Base-by-base conservation (phyloP, 1,140 invertebrate genomes). In the Lordiphosa collinella region DNA sequence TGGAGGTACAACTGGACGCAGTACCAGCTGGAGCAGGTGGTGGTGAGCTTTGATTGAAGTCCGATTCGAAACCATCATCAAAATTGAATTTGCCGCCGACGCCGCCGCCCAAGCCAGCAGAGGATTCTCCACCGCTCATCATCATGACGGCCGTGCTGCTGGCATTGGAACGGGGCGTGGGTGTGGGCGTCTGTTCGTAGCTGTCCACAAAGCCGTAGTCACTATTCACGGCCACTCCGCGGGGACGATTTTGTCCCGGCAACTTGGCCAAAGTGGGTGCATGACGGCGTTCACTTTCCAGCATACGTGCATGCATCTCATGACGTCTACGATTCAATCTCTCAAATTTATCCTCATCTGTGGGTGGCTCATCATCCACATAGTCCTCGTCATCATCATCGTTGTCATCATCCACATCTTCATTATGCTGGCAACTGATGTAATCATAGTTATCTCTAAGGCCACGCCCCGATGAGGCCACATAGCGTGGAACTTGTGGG, bases 21-120 rank as follows among this genome's bases (percentile, higher is more conserved):
- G 86, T 88, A 36, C 86, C 86, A 8, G 86, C 86, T 3, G 80
- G 75, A 1, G 86, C 80, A 0, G 80, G 72, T 2, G 87, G 86
- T 10, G 87, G 87, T 4, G 87, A 86, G 5, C 85, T 73, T 47
- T 88, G 86, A 67, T 88, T 89, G 16, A 89, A 90, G 44, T 89
- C 89, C 38, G 88, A 89, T 46, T 89, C 88, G 36, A 90, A 90
- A 8, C 88, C 88, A 16, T 87, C 87, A 13, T 89, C 88, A 37
- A 88, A 89, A 50, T 85, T 84, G 11, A 88, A 89, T 57, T 89
- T 89, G 5, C 48, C 59, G n/a, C 18, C 32, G 1, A 16, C 38
- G 18, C 12, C 41, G 22, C 35, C 44, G 14, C 61, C 67, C 2
- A 69, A 44, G 0, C 63, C 75, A 0, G 67, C 71, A 0, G 80